Evolutionary conservation across 2,113 vertebrate species (phyloP), one percentile per base, ranked within the genome.

Genomic region (Rhinoderma darwinii): DNA sequence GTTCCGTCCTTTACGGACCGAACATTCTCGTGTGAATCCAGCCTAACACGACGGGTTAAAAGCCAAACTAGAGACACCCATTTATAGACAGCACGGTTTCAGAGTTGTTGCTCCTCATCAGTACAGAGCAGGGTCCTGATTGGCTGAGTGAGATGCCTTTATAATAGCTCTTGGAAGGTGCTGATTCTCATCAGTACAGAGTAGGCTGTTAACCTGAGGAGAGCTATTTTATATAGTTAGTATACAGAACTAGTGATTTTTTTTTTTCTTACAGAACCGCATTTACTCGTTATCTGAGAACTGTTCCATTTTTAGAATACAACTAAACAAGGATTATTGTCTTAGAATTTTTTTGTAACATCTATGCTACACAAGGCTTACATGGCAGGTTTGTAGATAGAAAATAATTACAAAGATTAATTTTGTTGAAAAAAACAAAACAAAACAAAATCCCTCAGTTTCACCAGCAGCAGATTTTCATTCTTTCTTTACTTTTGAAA

Each of bases 321-420:
- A 61, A 41, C 2, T 20, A 41, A 72, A 43, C 2, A n/a, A 77
- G 17, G 9, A 37, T 59, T 59, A 25, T 39, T 41, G 51, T 39
- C 11, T 25, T 51, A 59, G 22, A 80, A 80, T 25, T 56, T 39
- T 51, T 39, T 20, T 39, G n/a, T 78, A 35, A 78, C 47, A 47
- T 54, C 76, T 78, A 12, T 5, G 11, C 17, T 22, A 30, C 17
- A 35, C 35, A 32, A 51, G 47, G 50, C 50, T 17, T 54, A 35
- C 30, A 20, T 30, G 54, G 50, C 22, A 37, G 47, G 30, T 54
- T 59, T 39, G 20, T 35, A 80, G 50, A n/a, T 25, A 39, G 35
- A 59, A 80, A 56, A 59, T 80, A 80, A 80, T 80, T 59, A 39
- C 20, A 39, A 35, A 59, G 50, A 56, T 59, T 80, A 37, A 80